These are phyloP conservation scores for Haemorhous mexicanus DNA, from an alignment of 2,113 vertebrate species.

Conservation along the genomic window DNA sequence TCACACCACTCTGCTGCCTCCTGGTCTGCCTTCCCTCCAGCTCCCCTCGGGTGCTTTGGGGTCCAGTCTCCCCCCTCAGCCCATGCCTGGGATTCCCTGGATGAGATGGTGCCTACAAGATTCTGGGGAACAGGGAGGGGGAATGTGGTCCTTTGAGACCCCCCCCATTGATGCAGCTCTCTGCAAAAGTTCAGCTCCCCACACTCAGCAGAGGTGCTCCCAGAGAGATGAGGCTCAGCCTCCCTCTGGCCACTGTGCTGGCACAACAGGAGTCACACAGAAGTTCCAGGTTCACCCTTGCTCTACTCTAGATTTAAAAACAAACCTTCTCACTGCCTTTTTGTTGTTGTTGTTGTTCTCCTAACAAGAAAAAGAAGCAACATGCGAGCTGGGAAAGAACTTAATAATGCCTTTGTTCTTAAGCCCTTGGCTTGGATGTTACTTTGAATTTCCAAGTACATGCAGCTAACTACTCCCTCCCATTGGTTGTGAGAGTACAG, in stretches of 20 bases:
- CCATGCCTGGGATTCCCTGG: not conserved
- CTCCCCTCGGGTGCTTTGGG: not conserved
- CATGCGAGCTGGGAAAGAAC: not conserved
- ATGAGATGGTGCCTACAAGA: not conserved
- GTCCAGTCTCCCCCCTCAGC: not conserved
- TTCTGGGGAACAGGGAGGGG: not conserved
- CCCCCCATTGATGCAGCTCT: not conserved
- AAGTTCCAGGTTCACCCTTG: not conserved
- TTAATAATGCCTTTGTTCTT: rapidly evolving
- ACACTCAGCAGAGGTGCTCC: no score
- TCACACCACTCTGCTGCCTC: not conserved
- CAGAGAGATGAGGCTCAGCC: not conserved
- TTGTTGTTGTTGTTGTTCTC: not conserved
- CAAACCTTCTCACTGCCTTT: not conserved
- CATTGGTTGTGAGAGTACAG: not conserved
- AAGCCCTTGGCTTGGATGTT: not conserved
- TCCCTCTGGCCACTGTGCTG: not conserved
- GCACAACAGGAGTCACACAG: not conserved
- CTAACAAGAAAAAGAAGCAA: not conserved
- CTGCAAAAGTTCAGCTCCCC: not conserved
- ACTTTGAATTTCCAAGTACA: not conserved
- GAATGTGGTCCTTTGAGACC: not conserved
- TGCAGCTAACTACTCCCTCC: not conserved
- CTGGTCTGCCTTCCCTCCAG: not conserved
- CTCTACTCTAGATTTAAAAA: not conserved